Conservation (phyloP, 2,888 invertebrate species). For the Mylabris sibirica region DNA sequence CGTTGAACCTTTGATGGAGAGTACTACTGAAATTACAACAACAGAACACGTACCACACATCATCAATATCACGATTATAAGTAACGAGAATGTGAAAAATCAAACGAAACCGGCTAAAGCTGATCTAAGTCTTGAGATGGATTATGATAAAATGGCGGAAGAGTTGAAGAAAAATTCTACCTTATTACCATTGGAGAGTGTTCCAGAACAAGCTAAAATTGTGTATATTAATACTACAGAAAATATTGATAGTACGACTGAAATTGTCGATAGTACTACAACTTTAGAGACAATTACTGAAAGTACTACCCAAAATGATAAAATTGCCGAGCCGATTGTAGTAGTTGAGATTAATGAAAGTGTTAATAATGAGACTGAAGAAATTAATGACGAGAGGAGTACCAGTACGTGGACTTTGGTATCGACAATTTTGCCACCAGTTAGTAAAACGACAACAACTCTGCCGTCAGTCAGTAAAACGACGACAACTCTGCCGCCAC, state of each 20-base stretch:
- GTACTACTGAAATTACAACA: conserved; percentile 18
- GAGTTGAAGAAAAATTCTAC: conserved; percentile 30
- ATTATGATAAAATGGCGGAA: conserved; percentile 20
- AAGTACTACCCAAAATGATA: conserved; percentile 27
- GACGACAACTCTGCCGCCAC: conserved; percentile 29
- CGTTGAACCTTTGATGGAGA: conserved; percentile 30
- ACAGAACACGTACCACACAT: conserved; percentile 30
- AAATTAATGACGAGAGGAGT: neutral
- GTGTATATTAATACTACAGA: conserved; percentile 44
- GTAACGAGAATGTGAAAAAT: conserved; percentile 33
- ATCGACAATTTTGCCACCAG: conserved; percentile 64
- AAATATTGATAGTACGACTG: conserved; percentile 35
- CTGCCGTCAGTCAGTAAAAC: conserved; percentile 61
- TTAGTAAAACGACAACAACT: conserved; percentile 60
- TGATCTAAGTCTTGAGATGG: conserved; percentile 45
- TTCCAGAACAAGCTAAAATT: conserved; percentile 42
- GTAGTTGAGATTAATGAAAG: conserved; percentile 40
- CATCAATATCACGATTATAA: conserved; percentile 43
- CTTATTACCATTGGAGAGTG: conserved; percentile 27
- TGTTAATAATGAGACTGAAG: conserved; percentile 23
- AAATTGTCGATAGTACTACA: conserved; percentile 24
- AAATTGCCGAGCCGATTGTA: conserved; percentile 34
- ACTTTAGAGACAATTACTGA: conserved; percentile 30
- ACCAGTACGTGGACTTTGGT: conserved; percentile 65
- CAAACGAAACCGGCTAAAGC: conserved; percentile 45